Percentiles rank a stretch among this genome's conserved stretches.
Conservation (phyloP, 2,797 vertebrate genomes). For the Sphenopsis melanotis region DNA sequence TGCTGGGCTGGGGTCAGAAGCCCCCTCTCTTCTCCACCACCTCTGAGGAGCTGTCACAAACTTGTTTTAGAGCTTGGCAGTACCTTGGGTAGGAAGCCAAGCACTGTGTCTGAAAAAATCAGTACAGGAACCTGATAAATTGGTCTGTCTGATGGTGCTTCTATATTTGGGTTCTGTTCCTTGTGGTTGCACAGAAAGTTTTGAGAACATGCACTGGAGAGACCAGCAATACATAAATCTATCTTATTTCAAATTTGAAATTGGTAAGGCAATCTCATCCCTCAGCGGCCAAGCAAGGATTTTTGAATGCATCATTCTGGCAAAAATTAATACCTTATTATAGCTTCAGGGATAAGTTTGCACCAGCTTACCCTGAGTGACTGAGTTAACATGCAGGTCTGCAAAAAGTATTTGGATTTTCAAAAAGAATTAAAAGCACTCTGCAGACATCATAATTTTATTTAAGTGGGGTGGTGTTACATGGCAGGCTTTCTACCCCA, state of each 20-base stretch:
- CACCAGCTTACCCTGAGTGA: background rate
- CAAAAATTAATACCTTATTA: background rate
- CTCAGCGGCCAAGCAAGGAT: background rate
- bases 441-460: background rate
- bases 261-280: background rate
- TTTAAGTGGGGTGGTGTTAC: background rate
- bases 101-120: background rate
- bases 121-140: background rate
- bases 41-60: background rate
- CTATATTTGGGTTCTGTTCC: conserved; percentile 1
- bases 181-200: background rate
- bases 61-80: background rate
- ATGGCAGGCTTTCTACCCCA: background rate
- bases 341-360: background rate
- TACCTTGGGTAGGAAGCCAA: background rate
- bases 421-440: background rate
- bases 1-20: background rate
- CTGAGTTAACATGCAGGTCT: background rate
- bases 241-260: background rate
- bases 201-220: background rate
- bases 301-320: background rate
- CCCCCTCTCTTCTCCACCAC: background rate
- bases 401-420: background rate
- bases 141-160: background rate
- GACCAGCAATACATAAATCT: background rate